Evolutionary conservation across 1,140 invertebrate genomes (phyloP).

Genomic region (Micrasema minimum): DNA sequence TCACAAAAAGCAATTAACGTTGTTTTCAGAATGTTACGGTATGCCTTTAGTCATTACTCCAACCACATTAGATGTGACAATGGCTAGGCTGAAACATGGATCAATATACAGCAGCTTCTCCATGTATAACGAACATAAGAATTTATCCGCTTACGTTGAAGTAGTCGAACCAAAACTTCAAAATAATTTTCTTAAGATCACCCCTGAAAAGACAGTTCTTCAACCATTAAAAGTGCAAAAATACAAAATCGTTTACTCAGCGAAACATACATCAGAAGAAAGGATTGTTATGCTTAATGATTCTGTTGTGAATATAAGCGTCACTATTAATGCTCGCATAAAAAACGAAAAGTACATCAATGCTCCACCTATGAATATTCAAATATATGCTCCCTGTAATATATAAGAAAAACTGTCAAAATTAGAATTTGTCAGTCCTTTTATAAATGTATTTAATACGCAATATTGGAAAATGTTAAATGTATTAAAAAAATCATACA

Average conservation of each 20-base stretch:
- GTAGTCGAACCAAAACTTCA: neutral
- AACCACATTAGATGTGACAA: conserved; percentile 22
- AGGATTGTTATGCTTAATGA: neutral
- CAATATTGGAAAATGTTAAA: no score
- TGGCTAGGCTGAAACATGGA: neutral
- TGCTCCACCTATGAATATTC: conserved; percentile 34
- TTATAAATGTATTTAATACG: neutral
- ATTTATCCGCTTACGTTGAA: conserved; percentile 17
- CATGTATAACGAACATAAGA: conserved; percentile 31
- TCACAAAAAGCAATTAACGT: conserved; percentile 25
- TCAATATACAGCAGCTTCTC: conserved; percentile 1
- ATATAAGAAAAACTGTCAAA: neutral
- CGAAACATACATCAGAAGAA: conserved; percentile 8
- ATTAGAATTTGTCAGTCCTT: neutral
- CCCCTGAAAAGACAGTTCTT: conserved; percentile 8
- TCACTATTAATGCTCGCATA: conserved; percentile 7
- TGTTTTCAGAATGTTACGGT: conserved; percentile 39
- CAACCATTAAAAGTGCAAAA: conserved; percentile 27
- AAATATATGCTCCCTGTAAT: conserved; percentile 38
- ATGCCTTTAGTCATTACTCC: conserved; percentile 24
- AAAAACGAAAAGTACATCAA: conserved; percentile 16
- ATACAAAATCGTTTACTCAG: conserved; percentile 12
- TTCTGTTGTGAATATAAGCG: conserved; percentile 28
- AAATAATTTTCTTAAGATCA: conserved; percentile 8
- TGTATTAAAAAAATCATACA: no score